Conservation (phyloP, 37 sponge, comb jelly and placozoan genomes). For the Sycon ciliatum region DNA sequence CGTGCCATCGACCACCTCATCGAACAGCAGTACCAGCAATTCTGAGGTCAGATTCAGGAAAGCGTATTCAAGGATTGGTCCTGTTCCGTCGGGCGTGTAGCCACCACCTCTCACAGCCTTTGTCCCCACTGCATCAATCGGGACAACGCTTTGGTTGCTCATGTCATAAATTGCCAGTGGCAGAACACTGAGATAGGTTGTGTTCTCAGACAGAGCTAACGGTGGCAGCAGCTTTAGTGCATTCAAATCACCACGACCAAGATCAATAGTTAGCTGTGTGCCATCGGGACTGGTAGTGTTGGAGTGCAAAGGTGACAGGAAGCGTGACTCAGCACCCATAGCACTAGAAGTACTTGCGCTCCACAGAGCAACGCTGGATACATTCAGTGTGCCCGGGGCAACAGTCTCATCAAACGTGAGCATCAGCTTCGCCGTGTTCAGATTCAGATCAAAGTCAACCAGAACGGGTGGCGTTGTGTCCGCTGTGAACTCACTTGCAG, state of each 20-base stretch:
- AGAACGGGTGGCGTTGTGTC: conserved; percentile 59
- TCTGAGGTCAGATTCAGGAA: conserved; percentile 59
- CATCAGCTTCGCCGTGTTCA: not conserved
- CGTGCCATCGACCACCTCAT: conserved; percentile 74
- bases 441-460: conserved; percentile 10
- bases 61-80: conserved; percentile 54
- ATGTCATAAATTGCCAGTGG: conserved; percentile 53
- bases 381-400: not conserved
- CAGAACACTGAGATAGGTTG: conserved; percentile 57
- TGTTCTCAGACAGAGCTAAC: conserved; percentile 52
- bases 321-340: not conserved
- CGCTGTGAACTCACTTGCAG: conserved; percentile 16
- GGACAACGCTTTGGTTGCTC: not conserved
- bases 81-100: conserved; percentile 38
- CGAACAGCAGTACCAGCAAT: conserved; percentile 57
- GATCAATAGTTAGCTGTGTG: not conserved
- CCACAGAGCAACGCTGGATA: not conserved
- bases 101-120: conserved; percentile 22
- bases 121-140: not conserved
- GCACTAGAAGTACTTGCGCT: not conserved
- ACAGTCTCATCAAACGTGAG: not conserved
- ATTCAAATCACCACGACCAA: conserved; percentile 33
- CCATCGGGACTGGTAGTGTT: not conserved
- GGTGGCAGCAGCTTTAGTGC: conserved; percentile 32
- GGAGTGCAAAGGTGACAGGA: not conserved